Evolutionary conservation across 2,113 vertebrate genomes (phyloP).

Genomic region (Charina bottae): DNA sequence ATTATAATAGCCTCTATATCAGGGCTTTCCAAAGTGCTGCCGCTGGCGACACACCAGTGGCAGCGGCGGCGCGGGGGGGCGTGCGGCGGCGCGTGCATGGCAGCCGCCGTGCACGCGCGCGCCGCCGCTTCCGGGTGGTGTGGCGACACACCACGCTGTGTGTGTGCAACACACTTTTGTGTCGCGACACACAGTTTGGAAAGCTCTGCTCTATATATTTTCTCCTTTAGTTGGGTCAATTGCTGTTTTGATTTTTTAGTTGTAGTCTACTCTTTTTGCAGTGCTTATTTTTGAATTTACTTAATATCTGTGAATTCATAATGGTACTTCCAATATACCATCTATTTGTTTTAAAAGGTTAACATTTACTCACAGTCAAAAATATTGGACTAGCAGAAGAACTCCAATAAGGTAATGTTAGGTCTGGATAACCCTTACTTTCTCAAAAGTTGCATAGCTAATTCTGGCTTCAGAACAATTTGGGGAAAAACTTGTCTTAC

Average conservation of each 20-base stretch:
- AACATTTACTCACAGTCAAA: neutral
- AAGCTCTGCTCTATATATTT: neutral
- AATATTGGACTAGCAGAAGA: constrained; percentile 48
- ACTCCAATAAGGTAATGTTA: constrained; percentile 50
- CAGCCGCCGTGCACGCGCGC: too few relatives aligned
- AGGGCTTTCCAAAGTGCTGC: too few relatives aligned
- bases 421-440: constrained; percentile 53
- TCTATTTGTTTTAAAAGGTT: neutral
- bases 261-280: neutral
- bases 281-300: neutral
- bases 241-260: neutral
- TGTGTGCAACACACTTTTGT: too few relatives aligned
- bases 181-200: too few relatives aligned
- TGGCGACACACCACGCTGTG: too few relatives aligned
- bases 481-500: neutral
- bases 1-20: neutral
- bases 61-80: too few relatives aligned
- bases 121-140: too few relatives aligned
- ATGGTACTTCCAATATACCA: neutral
- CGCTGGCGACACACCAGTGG: too few relatives aligned
- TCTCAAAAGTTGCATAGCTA: constrained; percentile 37
- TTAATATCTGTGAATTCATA: neutral
- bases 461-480: neutral
- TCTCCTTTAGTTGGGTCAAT: neutral
- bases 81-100: too few relatives aligned